Evolutionary conservation across 2,113 vertebrate genomes (phyloP), one percentile per base, ranked within the genome.

Genomic region (Oryzias curvinotus): DNA sequence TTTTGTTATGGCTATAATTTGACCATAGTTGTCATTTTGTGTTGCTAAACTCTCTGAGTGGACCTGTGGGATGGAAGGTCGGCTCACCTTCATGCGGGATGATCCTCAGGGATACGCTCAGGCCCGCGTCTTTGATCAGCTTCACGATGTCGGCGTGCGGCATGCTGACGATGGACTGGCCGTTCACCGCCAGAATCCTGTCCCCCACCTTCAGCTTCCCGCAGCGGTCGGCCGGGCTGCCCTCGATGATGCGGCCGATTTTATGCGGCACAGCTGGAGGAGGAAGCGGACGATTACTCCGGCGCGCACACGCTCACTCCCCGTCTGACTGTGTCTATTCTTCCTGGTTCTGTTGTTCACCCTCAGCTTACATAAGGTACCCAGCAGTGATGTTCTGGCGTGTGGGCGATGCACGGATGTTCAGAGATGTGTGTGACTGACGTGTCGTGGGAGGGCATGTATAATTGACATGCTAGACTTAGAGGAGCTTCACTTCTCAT

Each of bases 61-160:
- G 6, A 28, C 30, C 30, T 36, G 30, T 36, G 30, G 30, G 30
- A 36, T 36, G 3, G 26, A 28, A 28, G 6, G 10, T 10, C 0
- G 8, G 4, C 96, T 94, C 91, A 98, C 97, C 97, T 89, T 98
- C 97, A 90, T 98, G 96, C 75, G 97, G 94, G 78, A 99, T 92
- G 92, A 99, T 95, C 89, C 93, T 94, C 87, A 99, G 94, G 61
- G 95, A 97, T 85, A 99, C 96, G 51, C 93, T 98, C 73, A 98
- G 95, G 58, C 97, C 97, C 0, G 97, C 97, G 56, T 98, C 97
- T 92, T 99, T 99, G 93, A 99, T 99, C 85, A 99, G 94, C 87
- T 98, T 98, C 71, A 99, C 97, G 72, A 99, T 99, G 91, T 99
- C 96, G 19, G 94, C 97, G 60, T 99, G 97, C 62, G 96, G 94